Evolutionary conservation across 2,113 vertebrate species (phyloP), one percentile per base, ranked within the genome.

Genomic region (Cyprinodon tularosa): DNA sequence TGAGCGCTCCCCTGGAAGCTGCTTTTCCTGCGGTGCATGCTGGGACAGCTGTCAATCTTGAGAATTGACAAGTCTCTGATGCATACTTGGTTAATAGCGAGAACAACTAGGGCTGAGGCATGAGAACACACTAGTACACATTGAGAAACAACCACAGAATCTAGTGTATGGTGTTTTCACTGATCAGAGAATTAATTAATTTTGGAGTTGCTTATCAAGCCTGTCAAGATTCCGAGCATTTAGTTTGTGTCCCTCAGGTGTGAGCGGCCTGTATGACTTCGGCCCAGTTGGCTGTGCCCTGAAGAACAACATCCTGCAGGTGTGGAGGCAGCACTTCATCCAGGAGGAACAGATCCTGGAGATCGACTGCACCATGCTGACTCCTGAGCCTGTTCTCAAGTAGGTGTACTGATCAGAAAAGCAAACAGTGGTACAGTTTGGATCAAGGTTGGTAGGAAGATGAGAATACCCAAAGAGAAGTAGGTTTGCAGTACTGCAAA

Each of bases 361-460:
- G 92, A 98, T 99, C 0, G 98, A 99, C 89, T 99, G 98, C 89
- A 99, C 98, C 81, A 98, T 99, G 97, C 96, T 99, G 48, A 99
- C 98, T 0, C 98, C 98, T 0, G 98, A 99, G 76, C 73, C 96
- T 0, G 98, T 99, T 74, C 94, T 99, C 81, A 99, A 97, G 98
- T 99, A 93, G 84, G 93, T 89, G 22, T 12, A 53, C n/a, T 14
- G 29, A 17, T 64, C 38, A 63, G 44, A 10, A 10, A 45, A n/a
- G 50, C n/a, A 20, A 6, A 57, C 17, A 57, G 4, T 3, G 42
- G 9, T 42, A 42, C 42, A 42, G 42, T 9, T 9, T 42, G 42
- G 5, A 42, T 42, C 42, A 42, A 4, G 4, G 42, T 42, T 8
- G 44, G 44, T 45, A 45, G 44, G 9, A 11, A 10, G 44, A 11